These are phyloP conservation scores for Poeciliopsis gracilis DNA, from an alignment of 2,797 vertebrate species.

Conservation along the genomic window DNA sequence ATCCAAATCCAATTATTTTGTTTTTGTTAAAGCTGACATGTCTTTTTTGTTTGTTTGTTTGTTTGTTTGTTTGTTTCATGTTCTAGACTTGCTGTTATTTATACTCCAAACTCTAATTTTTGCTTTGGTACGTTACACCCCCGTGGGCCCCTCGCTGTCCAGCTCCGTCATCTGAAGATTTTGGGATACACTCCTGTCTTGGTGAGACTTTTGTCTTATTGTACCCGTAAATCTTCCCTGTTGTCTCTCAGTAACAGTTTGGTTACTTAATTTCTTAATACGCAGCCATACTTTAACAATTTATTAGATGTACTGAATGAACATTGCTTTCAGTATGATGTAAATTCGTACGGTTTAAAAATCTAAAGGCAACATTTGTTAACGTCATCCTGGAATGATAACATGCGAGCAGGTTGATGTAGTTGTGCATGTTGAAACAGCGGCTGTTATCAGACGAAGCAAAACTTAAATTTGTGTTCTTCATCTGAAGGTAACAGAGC, in stretches of 20 bases:
- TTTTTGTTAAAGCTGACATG: slow-evolving; percentile 7
- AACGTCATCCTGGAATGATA: not conserved
- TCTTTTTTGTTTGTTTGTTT: slow-evolving; percentile 3
- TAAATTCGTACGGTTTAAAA: not conserved
- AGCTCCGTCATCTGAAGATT: slow-evolving; percentile 84
- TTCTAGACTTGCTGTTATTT: slow-evolving; percentile 88
- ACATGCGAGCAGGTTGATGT: not conserved
- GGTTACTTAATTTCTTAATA: not conserved
- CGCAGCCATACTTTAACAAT: not conserved
- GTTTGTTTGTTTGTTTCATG: not conserved
- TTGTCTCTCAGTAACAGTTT: not conserved
- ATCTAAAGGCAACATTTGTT: not conserved
- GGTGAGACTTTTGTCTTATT: slow-evolving; percentile 76
- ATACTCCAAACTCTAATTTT: slow-evolving; percentile 68
- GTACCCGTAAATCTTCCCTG: not conserved
- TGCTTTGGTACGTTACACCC: slow-evolving; percentile 82
- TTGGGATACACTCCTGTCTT: slow-evolving; percentile 86
- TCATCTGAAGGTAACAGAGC: slow-evolving; percentile 78
- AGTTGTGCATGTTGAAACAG: not conserved
- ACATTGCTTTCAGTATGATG: fast-evolving
- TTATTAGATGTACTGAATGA: not conserved
- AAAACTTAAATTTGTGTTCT: not conserved
- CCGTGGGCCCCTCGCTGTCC: slow-evolving; percentile 81
- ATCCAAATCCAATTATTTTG: slow-evolving; percentile 25
- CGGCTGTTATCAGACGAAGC: not conserved